phyloP scores from a whole-genome alignment of 2,888 invertebrate species.

The Protonemura montana region DNA sequence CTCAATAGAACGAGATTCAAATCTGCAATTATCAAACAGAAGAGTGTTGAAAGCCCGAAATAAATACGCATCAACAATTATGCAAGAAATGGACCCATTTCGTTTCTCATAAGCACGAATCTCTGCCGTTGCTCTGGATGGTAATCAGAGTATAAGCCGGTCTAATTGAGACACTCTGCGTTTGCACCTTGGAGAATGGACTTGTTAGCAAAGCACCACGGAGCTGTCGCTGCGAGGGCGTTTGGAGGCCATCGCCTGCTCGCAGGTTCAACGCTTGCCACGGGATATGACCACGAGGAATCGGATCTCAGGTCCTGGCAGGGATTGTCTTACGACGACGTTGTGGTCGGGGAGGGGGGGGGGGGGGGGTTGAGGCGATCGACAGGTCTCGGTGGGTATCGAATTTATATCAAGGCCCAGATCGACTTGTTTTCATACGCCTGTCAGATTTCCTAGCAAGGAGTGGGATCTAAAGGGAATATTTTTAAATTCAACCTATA shows the following conservation, averaged over 20 bases:
- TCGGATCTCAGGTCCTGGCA: not conserved
- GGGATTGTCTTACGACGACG: no score
- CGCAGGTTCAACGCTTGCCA: not conserved
- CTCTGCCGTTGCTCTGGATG: not conserved
- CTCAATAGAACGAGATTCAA: no score
- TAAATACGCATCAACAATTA: not conserved
- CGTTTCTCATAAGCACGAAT: not conserved
- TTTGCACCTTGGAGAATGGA: no score
- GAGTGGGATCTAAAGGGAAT: no score
- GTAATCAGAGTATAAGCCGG: not conserved
- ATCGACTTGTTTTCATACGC: no score
- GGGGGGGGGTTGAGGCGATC: no score
- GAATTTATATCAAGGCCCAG: no score
- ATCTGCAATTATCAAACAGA: not conserved
- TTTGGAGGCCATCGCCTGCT: not conserved
- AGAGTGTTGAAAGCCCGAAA: not conserved
- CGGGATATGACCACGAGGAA: not conserved
- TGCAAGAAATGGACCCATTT: not conserved
- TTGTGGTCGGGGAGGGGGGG: no score
- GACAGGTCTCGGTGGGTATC: no score
- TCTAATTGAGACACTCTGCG: not conserved
- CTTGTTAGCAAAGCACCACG: not conserved
- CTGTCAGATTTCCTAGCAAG: no score
- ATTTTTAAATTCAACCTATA: no score
- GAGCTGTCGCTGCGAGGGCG: not conserved